Evolutionary conservation across 2,113 vertebrate genomes (phyloP), one percentile per base, ranked within the genome.

Genomic region (Mungos mungo): DNA sequence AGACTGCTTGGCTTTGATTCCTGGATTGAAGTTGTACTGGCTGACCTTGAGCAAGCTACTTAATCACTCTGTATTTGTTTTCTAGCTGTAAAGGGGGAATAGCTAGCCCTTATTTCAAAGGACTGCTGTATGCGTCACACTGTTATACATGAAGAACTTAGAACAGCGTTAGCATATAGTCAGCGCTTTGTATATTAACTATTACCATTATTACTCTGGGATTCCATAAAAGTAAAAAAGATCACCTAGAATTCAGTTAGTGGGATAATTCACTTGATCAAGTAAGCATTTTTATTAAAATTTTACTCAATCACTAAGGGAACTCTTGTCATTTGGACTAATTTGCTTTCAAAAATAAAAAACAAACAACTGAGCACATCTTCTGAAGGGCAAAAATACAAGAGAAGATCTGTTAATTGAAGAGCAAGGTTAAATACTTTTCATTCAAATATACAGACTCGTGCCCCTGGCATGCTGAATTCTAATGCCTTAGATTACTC

Each of bases 321-420:
- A 79, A 95, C 38, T 50, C 35, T 47, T 77, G 54, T n/a, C 23
- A 66, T 72, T 76, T 95, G 33, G 6, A 68, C 65, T 88, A 27
- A 88, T 77, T 85, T 96, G 21, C 50, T 96, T 93, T 52, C 18
- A 95, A 74, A 83, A 77, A 54, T 52, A 19, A 72, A 76, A 33
- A 93, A 66, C 2, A 23, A 91, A 66, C 3, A 60, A n/a, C 23
- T 5, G 5, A 69, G 11, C 21, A 35, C 9, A 27, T 83, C 35
- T 88, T 83, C 77, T 35, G 25, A 84, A 79, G 13, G 35, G 16
- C 60, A 77, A 47, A 2, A 87, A 63, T 21, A 45, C 7, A 76
- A 65, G 25, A 63, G 38, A 47, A 13, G 27, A 21, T n/a, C n/a
- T 71, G 91, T 69, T 60, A 25, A 13, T 3, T 50, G 79, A 71